Base-by-base conservation (phyloP, 2,797 vertebrate species). In the Microhierax caerulescens region DNA sequence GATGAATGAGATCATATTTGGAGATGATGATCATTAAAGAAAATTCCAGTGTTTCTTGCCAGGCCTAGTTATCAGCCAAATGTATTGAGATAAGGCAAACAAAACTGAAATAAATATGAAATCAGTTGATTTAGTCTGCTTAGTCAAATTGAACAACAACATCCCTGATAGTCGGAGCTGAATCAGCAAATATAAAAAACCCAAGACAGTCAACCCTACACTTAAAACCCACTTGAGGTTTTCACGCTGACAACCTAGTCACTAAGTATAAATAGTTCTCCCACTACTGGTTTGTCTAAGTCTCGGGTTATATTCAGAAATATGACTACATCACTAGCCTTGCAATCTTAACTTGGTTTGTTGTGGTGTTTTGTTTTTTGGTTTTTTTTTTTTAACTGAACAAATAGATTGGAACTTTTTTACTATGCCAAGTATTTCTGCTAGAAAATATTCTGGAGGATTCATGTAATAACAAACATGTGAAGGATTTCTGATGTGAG, bases 221-320 rank as follows among this genome's bases (percentile, higher is more conserved):
- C 90, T 98, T 98, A 97, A 77, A 97, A 95, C 97, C 98, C 97
- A 97, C 98, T 97, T 97, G 98, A 98, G 98, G 98, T 97, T 98
- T 98, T 95, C 93, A 96, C 2, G 25, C 96, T 90, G 95, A 97
- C 97, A 97, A 91, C 90, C 91, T 56, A 91, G 96, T 97, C 81
- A 34, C 97, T 97, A 97, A 98, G 97, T 97, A 97, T 97, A 98
- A 97, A 97, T 70, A 78, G 94, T 95, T 97, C 95, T 98, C 97
- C 98, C 96, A 98, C 98, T 93, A n/a, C 91, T 97, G 96, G 98
- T 97, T 98, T 97, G 96, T 97, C 97, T 98, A 93, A 39, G 67
- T 94, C 95, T 91, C 32, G n/a, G 83, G 95, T 90, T 96, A 92
- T 96, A 97, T 96, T 98, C 87, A 51, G 95, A 65, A 65, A 89